Percentiles rank a stretch among this genome's conserved stretches.
Conservation (phyloP, 2,888 invertebrate species). For the Drosophila meridionalis region DNA sequence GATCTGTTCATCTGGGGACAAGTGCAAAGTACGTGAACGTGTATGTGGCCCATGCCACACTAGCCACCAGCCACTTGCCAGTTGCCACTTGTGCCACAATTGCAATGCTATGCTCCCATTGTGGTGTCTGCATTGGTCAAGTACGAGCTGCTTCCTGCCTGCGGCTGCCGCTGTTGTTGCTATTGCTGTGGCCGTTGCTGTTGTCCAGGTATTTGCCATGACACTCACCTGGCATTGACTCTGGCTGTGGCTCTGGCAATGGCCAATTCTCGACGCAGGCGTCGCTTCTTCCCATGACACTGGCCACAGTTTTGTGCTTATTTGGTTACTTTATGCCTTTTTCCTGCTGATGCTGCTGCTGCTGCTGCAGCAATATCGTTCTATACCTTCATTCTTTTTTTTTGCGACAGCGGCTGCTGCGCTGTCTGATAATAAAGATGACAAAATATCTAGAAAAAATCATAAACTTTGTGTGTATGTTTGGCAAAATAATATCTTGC, state of each 20-base stretch:
- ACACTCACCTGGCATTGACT: constrained; percentile 69
- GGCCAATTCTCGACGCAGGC: constrained; percentile 73
- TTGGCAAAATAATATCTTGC: constrained; percentile 81
- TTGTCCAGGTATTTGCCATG: constrained; percentile 56
- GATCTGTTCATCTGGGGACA: constrained; percentile 54
- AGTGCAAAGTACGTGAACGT: constrained; percentile 65
- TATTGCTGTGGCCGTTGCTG: constrained; percentile 1
- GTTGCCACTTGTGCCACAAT: constrained; percentile 50
- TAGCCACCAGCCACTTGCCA: constrained; percentile 31
- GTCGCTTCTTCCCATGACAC: constrained; percentile 74
- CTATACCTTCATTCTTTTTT: background rate
- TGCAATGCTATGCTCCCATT: constrained; percentile 61
- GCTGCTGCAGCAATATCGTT: constrained; percentile 4
- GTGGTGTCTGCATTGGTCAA: constrained; percentile 76
- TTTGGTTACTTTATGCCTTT: constrained; percentile 78
- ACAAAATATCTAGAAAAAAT: constrained; percentile 81
- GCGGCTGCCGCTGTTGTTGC: constrained; percentile 33
- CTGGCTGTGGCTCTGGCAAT: constrained; percentile 51
- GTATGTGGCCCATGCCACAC: constrained; percentile 51
- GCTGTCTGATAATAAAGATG: constrained; percentile 79
- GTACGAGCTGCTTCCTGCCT: constrained; percentile 65
- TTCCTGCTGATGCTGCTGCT: constrained; percentile 31
- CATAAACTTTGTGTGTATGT: constrained; percentile 81
- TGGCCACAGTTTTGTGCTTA: constrained; percentile 66
- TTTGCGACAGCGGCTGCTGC: constrained; percentile 15